phyloP scores from a whole-genome alignment of 2,797 vertebrate species.

The Oophaga sylvatica region DNA sequence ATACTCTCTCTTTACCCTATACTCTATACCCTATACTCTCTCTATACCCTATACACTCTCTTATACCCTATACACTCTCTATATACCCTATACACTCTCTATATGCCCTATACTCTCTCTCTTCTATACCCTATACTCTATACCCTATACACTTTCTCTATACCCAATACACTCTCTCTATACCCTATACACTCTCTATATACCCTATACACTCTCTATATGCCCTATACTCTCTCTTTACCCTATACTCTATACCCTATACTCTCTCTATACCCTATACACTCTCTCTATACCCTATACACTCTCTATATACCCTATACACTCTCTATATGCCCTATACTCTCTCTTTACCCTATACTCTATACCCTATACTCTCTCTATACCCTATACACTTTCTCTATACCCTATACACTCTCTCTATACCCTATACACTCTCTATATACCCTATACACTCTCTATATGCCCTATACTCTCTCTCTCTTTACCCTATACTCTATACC shows the following conservation, averaged over 20 bases:
- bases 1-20: neutral
- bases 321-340: neutral
- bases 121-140: too few species aligned
- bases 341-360: too few species aligned
- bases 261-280: too few species aligned
- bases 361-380: too few species aligned
- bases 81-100: neutral
- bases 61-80: neutral
- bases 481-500: neutral
- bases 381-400: neutral
- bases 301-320: neutral
- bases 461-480: too few species aligned
- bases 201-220: too few species aligned
- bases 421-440: neutral
- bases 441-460: neutral
- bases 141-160: neutral
- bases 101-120: neutral
- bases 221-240: too few species aligned
- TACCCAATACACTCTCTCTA: neutral
- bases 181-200: too few species aligned
- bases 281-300: neutral
- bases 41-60: neutral
- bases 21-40: too few species aligned
- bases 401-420: too few species aligned
- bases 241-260: too few species aligned